Conservation (phyloP, 2,113 vertebrate genomes). For the Salvelinus fontinalis region DNA sequence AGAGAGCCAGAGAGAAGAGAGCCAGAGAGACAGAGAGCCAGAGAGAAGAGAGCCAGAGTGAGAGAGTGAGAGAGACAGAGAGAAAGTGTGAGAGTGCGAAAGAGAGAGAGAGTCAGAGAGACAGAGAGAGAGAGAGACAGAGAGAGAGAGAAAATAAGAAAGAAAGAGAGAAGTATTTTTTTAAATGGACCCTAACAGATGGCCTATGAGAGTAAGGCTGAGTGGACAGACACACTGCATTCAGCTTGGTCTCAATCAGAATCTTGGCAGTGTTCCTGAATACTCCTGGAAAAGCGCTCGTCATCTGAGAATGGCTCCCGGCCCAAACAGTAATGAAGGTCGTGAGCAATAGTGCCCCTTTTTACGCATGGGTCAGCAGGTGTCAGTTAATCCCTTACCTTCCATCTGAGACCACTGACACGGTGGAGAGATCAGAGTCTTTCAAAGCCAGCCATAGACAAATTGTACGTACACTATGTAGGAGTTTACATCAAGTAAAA, state of each 20-base stretch:
- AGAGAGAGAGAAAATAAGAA: neutral
- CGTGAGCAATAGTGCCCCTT: constrained; percentile 26
- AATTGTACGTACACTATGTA: too few species aligned
- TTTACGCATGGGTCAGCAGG: constrained; percentile 26
- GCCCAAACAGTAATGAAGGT: constrained; percentile 57
- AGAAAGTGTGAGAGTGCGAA: too few species aligned
- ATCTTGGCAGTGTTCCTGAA: constrained; percentile 40
- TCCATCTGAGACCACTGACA: neutral
- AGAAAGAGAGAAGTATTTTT: neutral
- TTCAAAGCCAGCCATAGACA: neutral
- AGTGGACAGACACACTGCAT: constrained; percentile 38
- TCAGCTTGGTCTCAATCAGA: constrained; percentile 32
- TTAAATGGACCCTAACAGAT: neutral
- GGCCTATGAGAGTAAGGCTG: constrained; percentile 28
- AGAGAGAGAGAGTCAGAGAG: too few species aligned
- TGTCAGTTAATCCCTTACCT: constrained; percentile 45
- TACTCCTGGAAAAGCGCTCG: constrained; percentile 24
- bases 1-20: too few species aligned
- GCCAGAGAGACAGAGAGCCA: too few species aligned
- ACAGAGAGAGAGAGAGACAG: too few species aligned
- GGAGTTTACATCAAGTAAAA: too few species aligned
- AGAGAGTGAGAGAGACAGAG: too few species aligned
- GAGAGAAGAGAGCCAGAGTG: too few species aligned
- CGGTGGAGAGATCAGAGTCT: neutral
- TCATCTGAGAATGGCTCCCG: constrained; percentile 40